Percentiles rank a stretch among this genome's conserved stretches.
These are phyloP conservation scores for Callipepla californica DNA, from an alignment of 2,113 vertebrate species.

Conservation along the genomic window DNA sequence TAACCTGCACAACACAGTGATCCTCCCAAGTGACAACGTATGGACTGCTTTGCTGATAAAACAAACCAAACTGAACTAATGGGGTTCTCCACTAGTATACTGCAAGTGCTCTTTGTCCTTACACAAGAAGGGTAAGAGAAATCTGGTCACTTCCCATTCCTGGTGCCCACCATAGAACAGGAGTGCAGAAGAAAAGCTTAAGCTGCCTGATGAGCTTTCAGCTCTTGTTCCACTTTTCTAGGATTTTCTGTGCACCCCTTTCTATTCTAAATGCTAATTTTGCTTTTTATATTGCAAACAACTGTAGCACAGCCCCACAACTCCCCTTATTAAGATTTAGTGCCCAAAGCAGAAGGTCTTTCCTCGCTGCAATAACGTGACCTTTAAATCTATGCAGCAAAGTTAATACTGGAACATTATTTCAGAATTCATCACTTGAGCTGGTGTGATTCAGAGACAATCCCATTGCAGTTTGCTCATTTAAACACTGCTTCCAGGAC, in stretches of 20 bases:
- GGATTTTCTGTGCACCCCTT: neutral
- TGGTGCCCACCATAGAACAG: neutral
- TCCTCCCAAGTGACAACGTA: neutral
- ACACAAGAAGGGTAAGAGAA: neutral
- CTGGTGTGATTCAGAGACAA: no score
- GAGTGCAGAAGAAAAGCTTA: neutral
- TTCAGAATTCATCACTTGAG: no score
- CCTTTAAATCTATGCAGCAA: no score
- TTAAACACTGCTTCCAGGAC: no score
- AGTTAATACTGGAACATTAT: no score
- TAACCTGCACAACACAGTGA: neutral
- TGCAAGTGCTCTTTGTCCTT: neutral
- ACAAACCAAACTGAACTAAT: neutral
- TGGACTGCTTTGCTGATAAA: neutral
- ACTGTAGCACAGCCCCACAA: neutral
- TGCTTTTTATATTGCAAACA: neutral
- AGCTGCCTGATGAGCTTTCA: neutral
- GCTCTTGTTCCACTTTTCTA: neutral
- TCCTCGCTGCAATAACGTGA: neutral
- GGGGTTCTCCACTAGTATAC: neutral
- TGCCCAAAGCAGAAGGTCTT: neutral
- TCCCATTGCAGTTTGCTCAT: no score
- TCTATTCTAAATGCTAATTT: slow-evolving; percentile 4
- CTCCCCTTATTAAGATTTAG: slow-evolving; percentile 15
- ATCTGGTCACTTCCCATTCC: neutral